A percentile compares a stretch with the other conserved stretches of the same genome.
phyloP scores from a whole-genome alignment of 2,888 invertebrate species.

The Petrophora chlorosata region DNA sequence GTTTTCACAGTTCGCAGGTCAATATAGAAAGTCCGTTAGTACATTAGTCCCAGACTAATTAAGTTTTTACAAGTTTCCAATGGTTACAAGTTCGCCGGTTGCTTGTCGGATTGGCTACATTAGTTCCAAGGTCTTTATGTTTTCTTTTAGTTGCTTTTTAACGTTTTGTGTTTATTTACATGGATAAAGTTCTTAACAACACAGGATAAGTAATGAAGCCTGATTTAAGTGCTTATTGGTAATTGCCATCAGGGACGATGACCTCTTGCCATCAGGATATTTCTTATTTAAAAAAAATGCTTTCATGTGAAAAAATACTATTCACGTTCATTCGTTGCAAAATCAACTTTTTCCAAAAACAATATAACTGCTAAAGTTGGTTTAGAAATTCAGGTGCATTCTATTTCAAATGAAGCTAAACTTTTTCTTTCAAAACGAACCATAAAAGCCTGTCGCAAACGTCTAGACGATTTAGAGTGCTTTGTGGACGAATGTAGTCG shows the following conservation, averaged over 20 bases:
- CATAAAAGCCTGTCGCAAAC: constrained; percentile 10
- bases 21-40: constrained; percentile 33
- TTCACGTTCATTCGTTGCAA: too few species aligned
- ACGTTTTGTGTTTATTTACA: background rate
- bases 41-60: constrained; percentile 28
- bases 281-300: too few species aligned
- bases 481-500: constrained; percentile 5
- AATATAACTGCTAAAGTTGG: too few species aligned
- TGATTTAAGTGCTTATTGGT: too few species aligned
- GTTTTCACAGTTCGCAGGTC: constrained; percentile 31
- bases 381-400: too few species aligned
- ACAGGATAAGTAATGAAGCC: too few species aligned
- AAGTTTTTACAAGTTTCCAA: constrained; percentile 37
- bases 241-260: too few species aligned
- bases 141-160: constrained; percentile 10
- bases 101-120: constrained; percentile 19
- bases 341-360: too few species aligned
- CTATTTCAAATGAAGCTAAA: constrained; percentile 2
- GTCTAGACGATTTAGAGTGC: constrained; percentile 17
- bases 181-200: background rate
- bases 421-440: constrained; percentile 9
- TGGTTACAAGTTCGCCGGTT: constrained; percentile 30
- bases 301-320: too few species aligned
- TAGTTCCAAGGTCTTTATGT: constrained; percentile 9
- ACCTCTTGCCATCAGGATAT: too few species aligned